Base-by-base conservation (phyloP, 1,140 invertebrate genomes). In the Pseudobourletiella spinata region DNA sequence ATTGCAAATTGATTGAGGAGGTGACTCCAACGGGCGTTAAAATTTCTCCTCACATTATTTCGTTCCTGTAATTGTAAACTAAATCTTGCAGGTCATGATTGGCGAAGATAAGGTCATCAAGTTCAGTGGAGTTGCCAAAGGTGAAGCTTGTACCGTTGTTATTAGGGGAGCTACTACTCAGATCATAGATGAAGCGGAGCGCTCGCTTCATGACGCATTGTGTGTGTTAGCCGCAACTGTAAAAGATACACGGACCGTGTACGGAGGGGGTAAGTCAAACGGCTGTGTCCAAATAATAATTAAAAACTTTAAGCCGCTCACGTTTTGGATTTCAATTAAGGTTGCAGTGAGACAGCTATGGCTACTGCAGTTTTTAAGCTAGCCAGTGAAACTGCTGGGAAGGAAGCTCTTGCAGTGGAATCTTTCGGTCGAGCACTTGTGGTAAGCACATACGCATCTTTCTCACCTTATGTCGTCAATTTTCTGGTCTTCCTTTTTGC, bases 91-190 rank as follows among this genome's bases (percentile, higher is more conserved):
- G 83, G 78, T 98, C 0, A 93, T 98, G 84, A 96, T 99, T 74
- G 97, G 97, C 28, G 97, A 99, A 78, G 96, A 99, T 72, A 90
- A 87, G 57, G 78, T 99, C 22, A 77, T 99, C 35, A 87, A 93
- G 71, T 99, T 99, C 77, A 91, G 91, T 43, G 96, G 94, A 43
- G 94, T 98, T 28, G 83, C 86, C 58, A 73, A 96, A 57, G 96
- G 96, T 25, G 91, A 98, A 75, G 97, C 97, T 6, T 99, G 97
- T 75, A 95, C 94, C 0, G 84, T 99, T 67, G 87, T 99, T 0
- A 86, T 99, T 57, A 85, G 97, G 61, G 97, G 96, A 57, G 95
- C 97, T n/a, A 99, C 97, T 2, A 88, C 98, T 74, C 97, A 99
- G 78, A 98, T 99, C 72, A 82, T 99, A 14, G 96, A 98, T 72